phyloP scores from a whole-genome alignment of 2,888 invertebrate genomes.

The Deroplatys truncata region DNA sequence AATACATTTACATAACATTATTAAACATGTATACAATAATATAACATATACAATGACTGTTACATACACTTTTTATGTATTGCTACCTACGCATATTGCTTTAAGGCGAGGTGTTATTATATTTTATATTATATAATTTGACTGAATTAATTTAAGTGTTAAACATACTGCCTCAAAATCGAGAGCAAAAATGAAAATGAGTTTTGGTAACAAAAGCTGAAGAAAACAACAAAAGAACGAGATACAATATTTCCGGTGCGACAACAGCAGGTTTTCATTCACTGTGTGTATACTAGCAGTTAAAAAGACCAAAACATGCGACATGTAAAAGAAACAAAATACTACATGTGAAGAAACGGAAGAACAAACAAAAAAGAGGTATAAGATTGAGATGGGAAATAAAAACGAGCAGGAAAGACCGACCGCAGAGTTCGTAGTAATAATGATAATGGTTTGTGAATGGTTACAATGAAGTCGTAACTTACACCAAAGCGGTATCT shows the following conservation, averaged over 20 bases:
- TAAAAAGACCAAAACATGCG: neutral
- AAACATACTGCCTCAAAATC: too few species aligned
- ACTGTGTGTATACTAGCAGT: neutral
- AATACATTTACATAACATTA: too few species aligned
- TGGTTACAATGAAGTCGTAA: neutral
- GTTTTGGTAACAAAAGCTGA: too few species aligned
- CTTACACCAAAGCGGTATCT: neutral
- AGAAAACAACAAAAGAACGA: too few species aligned
- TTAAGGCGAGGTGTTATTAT: too few species aligned
- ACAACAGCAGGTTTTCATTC: neutral
- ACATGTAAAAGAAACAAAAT: neutral
- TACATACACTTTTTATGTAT: too few species aligned
- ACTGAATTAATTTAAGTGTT: too few species aligned
- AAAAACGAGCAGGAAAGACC: neutral
- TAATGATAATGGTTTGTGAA: neutral
- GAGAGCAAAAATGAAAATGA: too few species aligned
- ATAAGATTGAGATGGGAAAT: neutral
- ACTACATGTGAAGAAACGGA: neutral
- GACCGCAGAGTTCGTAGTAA: neutral
- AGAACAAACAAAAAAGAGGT: neutral
- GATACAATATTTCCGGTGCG: neutral
- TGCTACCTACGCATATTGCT: too few species aligned
- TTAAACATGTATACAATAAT: too few species aligned
- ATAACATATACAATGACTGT: too few species aligned
- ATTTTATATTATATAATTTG: too few species aligned